Base-by-base conservation (phyloP, 2,888 invertebrate genomes). In the Cryptosula pallasiana region DNA sequence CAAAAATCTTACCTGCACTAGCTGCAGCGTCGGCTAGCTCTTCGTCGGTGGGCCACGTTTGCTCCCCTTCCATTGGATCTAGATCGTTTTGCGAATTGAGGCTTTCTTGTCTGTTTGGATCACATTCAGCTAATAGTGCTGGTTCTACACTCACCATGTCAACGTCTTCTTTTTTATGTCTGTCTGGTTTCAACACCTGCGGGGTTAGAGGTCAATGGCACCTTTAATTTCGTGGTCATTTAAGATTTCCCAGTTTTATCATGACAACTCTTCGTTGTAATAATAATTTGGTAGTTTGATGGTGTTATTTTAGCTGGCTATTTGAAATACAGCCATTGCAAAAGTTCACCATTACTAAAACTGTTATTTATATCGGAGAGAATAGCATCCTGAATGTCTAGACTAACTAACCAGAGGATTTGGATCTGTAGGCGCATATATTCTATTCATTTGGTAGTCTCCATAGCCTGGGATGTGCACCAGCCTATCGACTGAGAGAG, bases 31-130 rank as follows among this genome's bases (percentile, higher is more conserved):
- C 88, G 75, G 89, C 88, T 75, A 95, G 88, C 86, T 96, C 95
- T 80, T 95, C 94, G 76, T 91, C 91, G 23, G 95, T 95, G 0
- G 97, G 96, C 94, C 95, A 96, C 0, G 95, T 96, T 86, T 97
- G 97, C 83, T 97, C 97, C 0, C 91, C 94, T 82, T 81, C 81
- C 93, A 96, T 92, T 3, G 91, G 91, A 87, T 96, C 93, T 0
- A 91, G 91, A 71, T 90, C 86, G 85, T 92, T 92, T 86, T 95
- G 95, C 34, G 89, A 87, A 73, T 90, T 88, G 55, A 96, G 87
- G 71, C 90, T 89, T 80, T 91, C 91, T 86, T 88, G 84, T 5
- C 77, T 76, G 13, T 71, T 72, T 0, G 82, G 80, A 72, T 84
- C 81, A 3, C 81, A 77, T 72, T 71, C 74, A 27, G 80, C 80